Evolutionary conservation across 2,113 vertebrate genomes (phyloP).

Genomic region (Sorex fumeus): DNA sequence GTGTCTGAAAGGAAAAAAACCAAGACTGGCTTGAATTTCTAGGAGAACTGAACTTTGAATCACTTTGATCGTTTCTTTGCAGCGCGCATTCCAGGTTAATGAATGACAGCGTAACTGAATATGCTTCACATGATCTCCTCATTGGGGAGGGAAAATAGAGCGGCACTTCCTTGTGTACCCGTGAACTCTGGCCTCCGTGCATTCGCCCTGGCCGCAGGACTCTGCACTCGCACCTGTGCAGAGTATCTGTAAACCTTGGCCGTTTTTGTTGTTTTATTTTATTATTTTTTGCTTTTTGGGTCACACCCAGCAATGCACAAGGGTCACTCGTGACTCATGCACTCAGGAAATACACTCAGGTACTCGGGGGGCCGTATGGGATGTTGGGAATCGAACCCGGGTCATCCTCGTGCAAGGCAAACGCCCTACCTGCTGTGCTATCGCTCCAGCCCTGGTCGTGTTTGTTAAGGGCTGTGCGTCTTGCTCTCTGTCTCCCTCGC

Average conservation of each 20-base stretch:
- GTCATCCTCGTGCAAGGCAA: no score
- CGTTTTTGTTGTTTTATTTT: background rate
- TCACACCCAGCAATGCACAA: no score
- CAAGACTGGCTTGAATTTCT: conserved; percentile 67
- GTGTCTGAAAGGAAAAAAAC: conserved; percentile 58
- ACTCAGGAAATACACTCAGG: no score
- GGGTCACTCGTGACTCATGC: no score
- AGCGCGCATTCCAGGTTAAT: conserved; percentile 80
- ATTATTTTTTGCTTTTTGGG: background rate
- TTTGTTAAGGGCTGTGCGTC: background rate
- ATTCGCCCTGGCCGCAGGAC: background rate
- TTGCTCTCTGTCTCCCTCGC: background rate
- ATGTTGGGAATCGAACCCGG: no score
- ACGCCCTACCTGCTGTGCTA: no score
- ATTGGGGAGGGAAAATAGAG: conserved; percentile 56
- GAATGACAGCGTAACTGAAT: conserved; percentile 77
- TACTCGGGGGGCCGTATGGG: no score
- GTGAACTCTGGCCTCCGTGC: conserved; percentile 60
- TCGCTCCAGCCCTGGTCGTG: no score
- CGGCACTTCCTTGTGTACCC: conserved; percentile 71
- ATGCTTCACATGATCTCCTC: conserved; percentile 67
- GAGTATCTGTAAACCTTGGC: conserved; percentile 30
- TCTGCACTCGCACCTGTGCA: conserved; percentile 44
- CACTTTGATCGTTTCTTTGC: conserved; percentile 70
- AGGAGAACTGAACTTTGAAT: conserved; percentile 75